Conservation (phyloP, 2,113 vertebrate genomes). For the Tamias sibiricus region DNA sequence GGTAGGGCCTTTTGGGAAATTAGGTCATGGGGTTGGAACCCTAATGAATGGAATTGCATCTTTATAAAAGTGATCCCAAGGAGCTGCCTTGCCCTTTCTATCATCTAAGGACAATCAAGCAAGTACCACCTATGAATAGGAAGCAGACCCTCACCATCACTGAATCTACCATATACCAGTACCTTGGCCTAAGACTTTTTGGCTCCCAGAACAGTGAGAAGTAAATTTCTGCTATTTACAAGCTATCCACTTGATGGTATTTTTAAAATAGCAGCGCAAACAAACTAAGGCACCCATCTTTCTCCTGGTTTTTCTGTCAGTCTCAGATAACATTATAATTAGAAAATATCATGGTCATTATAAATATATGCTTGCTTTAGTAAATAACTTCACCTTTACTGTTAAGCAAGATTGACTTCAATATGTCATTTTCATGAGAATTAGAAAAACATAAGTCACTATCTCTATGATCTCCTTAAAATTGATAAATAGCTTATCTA, state of each 20-base stretch:
- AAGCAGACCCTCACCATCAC: background rate
- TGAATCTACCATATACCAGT: too few relatives aligned
- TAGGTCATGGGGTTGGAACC: background rate
- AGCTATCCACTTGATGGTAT: background rate
- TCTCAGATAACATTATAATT: background rate
- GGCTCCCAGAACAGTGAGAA: background rate
- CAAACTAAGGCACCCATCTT: background rate
- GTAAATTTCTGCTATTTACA: background rate
- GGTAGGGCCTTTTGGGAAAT: background rate
- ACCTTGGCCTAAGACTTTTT: background rate
- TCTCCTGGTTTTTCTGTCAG: background rate
- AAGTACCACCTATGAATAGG: background rate
- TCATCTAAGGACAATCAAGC: background rate
- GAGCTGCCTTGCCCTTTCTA: background rate
- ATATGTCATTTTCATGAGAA: background rate
- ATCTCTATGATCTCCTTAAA: background rate
- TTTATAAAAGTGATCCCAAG: background rate
- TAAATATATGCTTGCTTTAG: background rate
- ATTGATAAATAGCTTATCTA: background rate
- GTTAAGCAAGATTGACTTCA: background rate
- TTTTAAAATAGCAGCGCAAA: background rate
- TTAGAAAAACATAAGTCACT: constrained; percentile 4
- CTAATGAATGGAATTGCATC: background rate
- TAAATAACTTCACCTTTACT: background rate
- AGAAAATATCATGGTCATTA: background rate